These are phyloP conservation scores for Pollimyrus isidori DNA, from an alignment of 2,113 vertebrate species.

Conservation along the genomic window DNA sequence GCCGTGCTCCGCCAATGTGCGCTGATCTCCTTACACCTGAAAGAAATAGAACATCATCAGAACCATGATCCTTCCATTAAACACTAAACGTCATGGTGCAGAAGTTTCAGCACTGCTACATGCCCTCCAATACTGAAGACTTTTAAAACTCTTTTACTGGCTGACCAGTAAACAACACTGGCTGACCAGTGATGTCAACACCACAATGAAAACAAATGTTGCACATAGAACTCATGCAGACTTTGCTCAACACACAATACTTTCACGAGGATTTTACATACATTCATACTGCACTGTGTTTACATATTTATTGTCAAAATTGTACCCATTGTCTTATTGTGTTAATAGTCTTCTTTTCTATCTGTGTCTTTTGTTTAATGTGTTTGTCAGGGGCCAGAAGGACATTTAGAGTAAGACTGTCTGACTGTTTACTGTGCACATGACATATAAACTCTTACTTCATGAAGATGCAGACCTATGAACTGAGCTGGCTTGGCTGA, in stretches of 20 bases:
- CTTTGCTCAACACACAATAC: background rate
- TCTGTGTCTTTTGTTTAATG: background rate
- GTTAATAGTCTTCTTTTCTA: background rate
- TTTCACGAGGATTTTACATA: background rate
- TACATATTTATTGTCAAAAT: background rate
- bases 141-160: background rate
- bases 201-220: conserved; percentile 34
- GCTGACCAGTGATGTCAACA: conserved; percentile 32
- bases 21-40: conserved; percentile 49
- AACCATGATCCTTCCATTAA: conserved; percentile 34
- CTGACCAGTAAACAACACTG: conserved; percentile 19
- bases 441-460: background rate
- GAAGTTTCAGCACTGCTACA: conserved; percentile 19
- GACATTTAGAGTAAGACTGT: background rate
- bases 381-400: background rate
- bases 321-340: background rate
- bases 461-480: conserved; percentile 27
- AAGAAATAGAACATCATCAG: conserved; percentile 43
- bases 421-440: background rate
- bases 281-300: background rate
- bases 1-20: conserved; percentile 28
- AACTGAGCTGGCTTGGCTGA: conserved; percentile 43
- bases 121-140: background rate
- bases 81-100: conserved; percentile 6
- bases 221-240: background rate